Base-by-base conservation (phyloP, 92 coral and sea anemone species). In the Epizoanthus stellaris region DNA sequence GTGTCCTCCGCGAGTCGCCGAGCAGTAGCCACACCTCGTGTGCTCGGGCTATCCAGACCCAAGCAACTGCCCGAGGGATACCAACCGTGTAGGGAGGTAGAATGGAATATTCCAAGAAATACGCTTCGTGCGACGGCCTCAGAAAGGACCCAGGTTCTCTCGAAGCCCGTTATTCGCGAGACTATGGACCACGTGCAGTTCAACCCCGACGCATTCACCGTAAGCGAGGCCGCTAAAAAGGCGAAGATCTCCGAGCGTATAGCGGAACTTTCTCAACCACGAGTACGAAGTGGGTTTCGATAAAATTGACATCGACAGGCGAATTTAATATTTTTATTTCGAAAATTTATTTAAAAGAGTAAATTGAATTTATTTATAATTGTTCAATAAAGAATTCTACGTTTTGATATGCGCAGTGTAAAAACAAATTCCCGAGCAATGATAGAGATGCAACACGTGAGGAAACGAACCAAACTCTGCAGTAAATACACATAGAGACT, bases 141-240 rank as follows among this genome's bases (percentile, higher is more conserved):
- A 10, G 98, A 97, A 7, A 88, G 99, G 67, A 93, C 90, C 17
- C 93, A 93, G 54, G 86, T 74, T 68, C 81, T 97, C 67, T 81
- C 99, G 19, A 91, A 88, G 81, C 99, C 99, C 1, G 73, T 89
- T 30, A 76, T 90, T 47, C 89, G 98, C 65, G 98, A 95, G 77
- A 87, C 98, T 1, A 94, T 94, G 98, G 98, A 94, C 36, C 95
- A 94, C 61, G 89, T 94, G 10, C 98, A 94, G 74, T 94, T 94
- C 68, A 94, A 94, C 70, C 98, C 97, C 4, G 98, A 97, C 64
- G 99, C 99, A 30, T 97, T 97, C 34, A 77, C 89, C 25, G 99
- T 97, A 6, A 91, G 97, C 21, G 89, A 88, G 62, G 76, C 97
- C n/a, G 99, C 99, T 0, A 91, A 87, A 61, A 91, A 88, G 39